A percentile compares a stretch with the other conserved stretches of the same genome.
Conservation (phyloP, 2,797 vertebrate species). For the Cynodonichthys magdalenae region DNA sequence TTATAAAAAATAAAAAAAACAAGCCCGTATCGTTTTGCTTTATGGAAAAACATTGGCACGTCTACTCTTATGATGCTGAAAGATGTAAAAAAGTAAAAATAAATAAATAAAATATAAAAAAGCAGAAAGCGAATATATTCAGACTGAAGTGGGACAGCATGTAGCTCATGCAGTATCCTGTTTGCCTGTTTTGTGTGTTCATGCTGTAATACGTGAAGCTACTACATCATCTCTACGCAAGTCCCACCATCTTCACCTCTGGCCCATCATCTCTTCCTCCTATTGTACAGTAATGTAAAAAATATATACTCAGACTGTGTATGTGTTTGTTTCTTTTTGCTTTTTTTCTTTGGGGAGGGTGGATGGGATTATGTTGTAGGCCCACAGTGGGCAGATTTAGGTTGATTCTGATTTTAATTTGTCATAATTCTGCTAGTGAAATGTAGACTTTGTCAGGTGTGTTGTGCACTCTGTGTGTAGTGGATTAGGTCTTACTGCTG, state of each 20-base stretch:
- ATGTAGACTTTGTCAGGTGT: slow-evolving; percentile 72
- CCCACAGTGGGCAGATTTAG: slow-evolving; percentile 18
- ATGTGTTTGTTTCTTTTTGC: slow-evolving; percentile 54
- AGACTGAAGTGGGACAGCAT: slow-evolving; percentile 32
- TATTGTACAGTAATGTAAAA: slow-evolving; percentile 82
- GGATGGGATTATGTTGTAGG: slow-evolving; percentile 40
- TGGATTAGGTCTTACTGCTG: slow-evolving; percentile 72
- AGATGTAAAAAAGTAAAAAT: slow-evolving; percentile 8
- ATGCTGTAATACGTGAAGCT: slow-evolving; percentile 56
- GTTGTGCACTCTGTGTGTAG: slow-evolving; percentile 74
- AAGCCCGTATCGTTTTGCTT: slow-evolving; percentile 10
- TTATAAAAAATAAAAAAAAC: neutral
- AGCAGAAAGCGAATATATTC: slow-evolving; percentile 16
- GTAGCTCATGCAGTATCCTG: slow-evolving; percentile 36
- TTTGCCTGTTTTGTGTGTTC: slow-evolving; percentile 54
- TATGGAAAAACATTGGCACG: slow-evolving; percentile 4
- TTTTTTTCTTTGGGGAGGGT: slow-evolving; percentile 48
- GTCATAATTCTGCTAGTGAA: slow-evolving; percentile 71
- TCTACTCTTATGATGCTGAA: slow-evolving; percentile 20
- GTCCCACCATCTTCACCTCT: slow-evolving; percentile 53
- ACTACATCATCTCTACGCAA: slow-evolving; percentile 44
- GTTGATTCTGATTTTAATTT: slow-evolving; percentile 48
- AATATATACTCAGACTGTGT: slow-evolving; percentile 75
- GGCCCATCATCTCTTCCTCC: slow-evolving; percentile 55
- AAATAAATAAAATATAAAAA: too few relatives aligned